phyloP scores from a whole-genome alignment of 2,797 vertebrate genomes.

The Sebastes trivittatus region DNA sequence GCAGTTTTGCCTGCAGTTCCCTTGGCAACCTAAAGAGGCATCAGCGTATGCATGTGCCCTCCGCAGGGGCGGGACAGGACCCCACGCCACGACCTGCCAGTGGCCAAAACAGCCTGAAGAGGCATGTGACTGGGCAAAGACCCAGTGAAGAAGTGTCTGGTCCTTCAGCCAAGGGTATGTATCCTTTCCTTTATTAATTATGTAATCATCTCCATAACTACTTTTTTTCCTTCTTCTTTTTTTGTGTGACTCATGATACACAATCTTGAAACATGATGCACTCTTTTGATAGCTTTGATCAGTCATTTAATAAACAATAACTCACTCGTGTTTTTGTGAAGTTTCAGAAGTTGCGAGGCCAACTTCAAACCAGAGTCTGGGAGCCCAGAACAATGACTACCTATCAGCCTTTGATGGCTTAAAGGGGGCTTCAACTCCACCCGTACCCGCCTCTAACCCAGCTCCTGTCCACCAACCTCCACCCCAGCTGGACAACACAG shows the following conservation, averaged over 20 bases:
- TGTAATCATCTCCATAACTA: neutral
- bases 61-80: constrained; percentile 38
- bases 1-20: constrained; percentile 96
- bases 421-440: constrained; percentile 73
- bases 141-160: constrained; percentile 52
- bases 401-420: constrained; percentile 83
- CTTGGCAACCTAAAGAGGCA: constrained; percentile 97
- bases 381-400: constrained; percentile 81
- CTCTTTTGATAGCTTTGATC: neutral
- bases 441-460: constrained; percentile 61
- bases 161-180: constrained; percentile 67
- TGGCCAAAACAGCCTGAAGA: constrained; percentile 59
- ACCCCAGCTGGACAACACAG: constrained; percentile 49
- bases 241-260: neutral
- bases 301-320: neutral
- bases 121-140: constrained; percentile 50
- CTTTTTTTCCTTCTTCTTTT: too few species aligned
- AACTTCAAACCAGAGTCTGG: constrained; percentile 81
- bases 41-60: constrained; percentile 89
- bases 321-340: constrained; percentile 3
- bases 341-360: constrained; percentile 76
- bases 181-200: neutral
- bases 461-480: constrained; percentile 66
- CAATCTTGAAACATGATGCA: neutral
- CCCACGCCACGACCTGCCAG: neutral